Conservation (phyloP, 1,140 invertebrate genomes). For the Leguminivora glycinivorella region DNA sequence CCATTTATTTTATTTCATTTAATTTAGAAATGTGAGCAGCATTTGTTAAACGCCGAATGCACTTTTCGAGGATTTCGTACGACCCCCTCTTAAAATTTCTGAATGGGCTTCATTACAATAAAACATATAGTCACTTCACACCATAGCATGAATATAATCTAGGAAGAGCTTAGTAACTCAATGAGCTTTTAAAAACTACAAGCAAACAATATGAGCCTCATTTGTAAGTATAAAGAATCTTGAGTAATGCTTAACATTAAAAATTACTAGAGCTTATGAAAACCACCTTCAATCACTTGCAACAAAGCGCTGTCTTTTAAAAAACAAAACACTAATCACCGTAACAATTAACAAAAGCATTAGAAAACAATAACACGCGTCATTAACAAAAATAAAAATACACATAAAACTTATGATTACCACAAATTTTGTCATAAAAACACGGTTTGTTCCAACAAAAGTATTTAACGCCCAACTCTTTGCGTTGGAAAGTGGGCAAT, state of each 20-base stretch:
- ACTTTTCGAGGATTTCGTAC: too few species aligned
- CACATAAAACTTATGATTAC: slow-evolving; percentile 6
- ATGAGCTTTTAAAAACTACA: background rate
- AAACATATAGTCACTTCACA: background rate
- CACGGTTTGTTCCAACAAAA: background rate
- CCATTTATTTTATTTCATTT: too few species aligned
- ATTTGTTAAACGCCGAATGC: too few species aligned
- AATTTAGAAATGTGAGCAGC: too few species aligned
- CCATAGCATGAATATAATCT: too few species aligned
- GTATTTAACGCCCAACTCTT: slow-evolving; percentile 14
- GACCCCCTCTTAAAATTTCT: too few species aligned
- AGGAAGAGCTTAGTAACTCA: background rate
- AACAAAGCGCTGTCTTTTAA: background rate
- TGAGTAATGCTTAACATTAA: background rate
- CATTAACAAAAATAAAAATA: slow-evolving; percentile 9
- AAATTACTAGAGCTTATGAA: background rate
- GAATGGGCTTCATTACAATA: too few species aligned
- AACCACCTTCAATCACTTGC: background rate
- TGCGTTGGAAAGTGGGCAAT: slow-evolving; percentile 16
- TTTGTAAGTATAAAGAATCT: background rate
- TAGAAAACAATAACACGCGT: slow-evolving; percentile 6
- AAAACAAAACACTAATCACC: background rate
- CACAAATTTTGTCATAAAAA: background rate
- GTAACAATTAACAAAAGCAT: background rate
- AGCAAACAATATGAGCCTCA: background rate